Evolutionary conservation across 2,113 vertebrate species (phyloP).

Genomic region (Calypte anna): DNA sequence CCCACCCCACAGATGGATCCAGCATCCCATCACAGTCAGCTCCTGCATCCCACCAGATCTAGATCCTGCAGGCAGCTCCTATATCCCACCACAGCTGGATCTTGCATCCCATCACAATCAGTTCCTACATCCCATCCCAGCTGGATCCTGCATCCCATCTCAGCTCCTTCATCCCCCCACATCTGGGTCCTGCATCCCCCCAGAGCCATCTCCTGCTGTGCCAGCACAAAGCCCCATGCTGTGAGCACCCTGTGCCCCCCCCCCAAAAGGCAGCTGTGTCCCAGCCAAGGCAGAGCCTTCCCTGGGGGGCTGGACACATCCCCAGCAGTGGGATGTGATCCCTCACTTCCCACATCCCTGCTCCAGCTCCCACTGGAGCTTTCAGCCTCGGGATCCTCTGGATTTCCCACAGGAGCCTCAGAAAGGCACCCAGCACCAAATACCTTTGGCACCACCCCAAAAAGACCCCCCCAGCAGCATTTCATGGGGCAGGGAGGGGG

Average conservation of each 20-base stretch:
- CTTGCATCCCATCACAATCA: no score
- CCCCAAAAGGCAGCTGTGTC: accelerated
- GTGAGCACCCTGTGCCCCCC: accelerated
- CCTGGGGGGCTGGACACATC: neutral
- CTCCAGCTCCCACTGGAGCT: neutral
- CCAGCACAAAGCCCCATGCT: neutral
- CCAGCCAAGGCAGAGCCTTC: neutral
- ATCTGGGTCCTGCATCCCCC: no score
- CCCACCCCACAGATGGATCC: no score
- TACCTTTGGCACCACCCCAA: no score
- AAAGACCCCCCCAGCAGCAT: accelerated
- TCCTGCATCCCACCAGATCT: no score
- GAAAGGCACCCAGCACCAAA: neutral
- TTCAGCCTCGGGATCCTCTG: neutral
- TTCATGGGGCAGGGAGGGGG: accelerated
- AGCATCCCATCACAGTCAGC: no score
- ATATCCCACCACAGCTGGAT: no score
- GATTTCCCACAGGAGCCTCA: neutral
- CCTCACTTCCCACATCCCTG: neutral
- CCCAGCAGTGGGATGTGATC: neutral
- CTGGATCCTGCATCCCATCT: no score
- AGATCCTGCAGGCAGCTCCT: no score
- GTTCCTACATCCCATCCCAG: no score
- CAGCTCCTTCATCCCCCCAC: no score
- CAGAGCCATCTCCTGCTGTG: neutral